Evolutionary conservation across 2,113 vertebrate genomes (phyloP), one percentile per base, ranked within the genome.

Genomic region (Emydura subglobosa): DNA sequence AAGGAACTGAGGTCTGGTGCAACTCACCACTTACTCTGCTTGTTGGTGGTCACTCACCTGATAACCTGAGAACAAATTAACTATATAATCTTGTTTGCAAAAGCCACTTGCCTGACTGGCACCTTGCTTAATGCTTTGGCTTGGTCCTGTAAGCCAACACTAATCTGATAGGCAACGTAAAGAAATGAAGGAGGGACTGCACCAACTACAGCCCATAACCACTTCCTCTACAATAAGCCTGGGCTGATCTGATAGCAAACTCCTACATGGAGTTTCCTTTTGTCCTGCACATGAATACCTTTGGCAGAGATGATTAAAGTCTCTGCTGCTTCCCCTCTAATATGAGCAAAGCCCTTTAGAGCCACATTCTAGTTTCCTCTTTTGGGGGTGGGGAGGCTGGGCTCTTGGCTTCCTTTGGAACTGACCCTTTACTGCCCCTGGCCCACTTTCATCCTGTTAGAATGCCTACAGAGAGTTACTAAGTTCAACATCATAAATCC

Each of bases 401-500:
- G 2, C 84, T 16, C 93, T 93, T 89, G 76, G 83, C 90, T 93
- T 97, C 94, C 96, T 95, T 44, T 85, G 95, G 94, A 95, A 94
- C 87, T 94, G 89, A 93, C 94, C 94, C 96, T 94, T 97, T 25
- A 49, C 89, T 95, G 94, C 95, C 96, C 96, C 89, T 88, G 94
- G 94, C 93, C 92, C 96, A 96, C 93, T 90, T 93, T 76, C 95
- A 93, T 97, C 96, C 95, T 92, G 92, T 92, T 90, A 80, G 86
- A 92, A 65, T 79, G 87, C 92, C 96, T 97, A 93, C 92, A 79
- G 96, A 97, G 97, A 96, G 92, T 91, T 93, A 44, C 91, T 78
- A 96, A 97, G 94, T 96, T 97, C 98, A 97, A 95, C 94, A 95
- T 96, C 95, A 95, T 98, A 97, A 97, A 98, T 97, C 97, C 96